Percentiles rank a stretch among this genome's conserved stretches.
Evolutionary conservation across 2,113 vertebrate species (phyloP).

Genomic region (Anhinga rufa): DNA sequence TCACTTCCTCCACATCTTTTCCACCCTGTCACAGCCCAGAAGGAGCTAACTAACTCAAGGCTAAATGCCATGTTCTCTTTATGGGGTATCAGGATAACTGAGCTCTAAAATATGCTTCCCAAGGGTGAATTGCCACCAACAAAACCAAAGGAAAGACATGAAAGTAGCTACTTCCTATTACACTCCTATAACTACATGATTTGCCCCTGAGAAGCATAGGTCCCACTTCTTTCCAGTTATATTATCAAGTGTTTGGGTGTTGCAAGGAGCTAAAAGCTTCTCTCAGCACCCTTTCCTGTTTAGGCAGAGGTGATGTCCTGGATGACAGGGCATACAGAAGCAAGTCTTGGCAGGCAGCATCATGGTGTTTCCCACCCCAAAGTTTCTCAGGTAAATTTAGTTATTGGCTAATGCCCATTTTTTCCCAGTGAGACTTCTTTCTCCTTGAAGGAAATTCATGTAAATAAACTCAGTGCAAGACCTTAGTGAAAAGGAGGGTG

Average conservation of each 20-base stretch:
- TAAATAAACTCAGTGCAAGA: neutral
- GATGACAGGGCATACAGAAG: neutral
- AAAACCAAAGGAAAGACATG: neutral
- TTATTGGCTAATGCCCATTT: neutral
- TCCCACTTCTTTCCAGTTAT: neutral
- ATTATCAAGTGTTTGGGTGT: neutral
- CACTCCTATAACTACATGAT: neutral
- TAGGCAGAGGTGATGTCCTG: neutral
- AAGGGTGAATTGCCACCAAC: neutral
- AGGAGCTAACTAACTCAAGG: neutral
- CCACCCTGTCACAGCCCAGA: neutral
- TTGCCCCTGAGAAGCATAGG: neutral
- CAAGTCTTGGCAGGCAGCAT: neutral
- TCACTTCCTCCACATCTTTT: neutral
- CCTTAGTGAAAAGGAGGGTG: neutral
- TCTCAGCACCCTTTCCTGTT: neutral
- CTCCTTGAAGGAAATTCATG: neutral
- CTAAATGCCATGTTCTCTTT: neutral
- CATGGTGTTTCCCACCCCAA: neutral
- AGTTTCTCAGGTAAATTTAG: neutral
- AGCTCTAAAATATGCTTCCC: neutral
- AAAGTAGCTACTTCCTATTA: neutral
- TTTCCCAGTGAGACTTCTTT: neutral
- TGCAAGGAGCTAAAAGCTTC: neutral
- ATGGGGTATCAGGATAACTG: neutral